These are phyloP conservation scores for Ormyrus nitidulus DNA, from an alignment of 2,888 invertebrate genomes.

Conservation along the genomic window DNA sequence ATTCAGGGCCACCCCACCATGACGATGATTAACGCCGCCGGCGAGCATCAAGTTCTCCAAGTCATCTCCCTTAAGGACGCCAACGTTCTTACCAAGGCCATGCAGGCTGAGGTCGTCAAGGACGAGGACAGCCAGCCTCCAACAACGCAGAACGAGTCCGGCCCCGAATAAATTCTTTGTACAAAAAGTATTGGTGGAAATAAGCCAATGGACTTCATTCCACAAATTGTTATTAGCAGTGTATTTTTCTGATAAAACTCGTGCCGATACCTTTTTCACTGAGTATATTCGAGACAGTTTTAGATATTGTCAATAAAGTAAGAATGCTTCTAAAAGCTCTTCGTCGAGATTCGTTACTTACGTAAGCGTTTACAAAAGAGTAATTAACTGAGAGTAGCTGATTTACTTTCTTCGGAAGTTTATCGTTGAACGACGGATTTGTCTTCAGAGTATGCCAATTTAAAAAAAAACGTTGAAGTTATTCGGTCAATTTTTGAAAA, in stretches of 20 bases:
- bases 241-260: constrained; percentile 30
- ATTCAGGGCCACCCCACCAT: constrained; percentile 88
- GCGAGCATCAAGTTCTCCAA: constrained; percentile 88
- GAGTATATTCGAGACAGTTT: constrained; percentile 42
- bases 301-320: constrained; percentile 24
- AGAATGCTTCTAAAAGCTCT: constrained; percentile 22
- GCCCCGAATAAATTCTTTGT: constrained; percentile 69
- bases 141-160: constrained; percentile 73
- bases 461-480: not conserved
- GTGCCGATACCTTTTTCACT: constrained; percentile 47
- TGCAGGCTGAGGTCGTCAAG: constrained; percentile 78
- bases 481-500: not conserved
- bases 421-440: too few relatives aligned
- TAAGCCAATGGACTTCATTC: constrained; percentile 42
- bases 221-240: constrained; percentile 50
- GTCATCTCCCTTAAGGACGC: constrained; percentile 92
- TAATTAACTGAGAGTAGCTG: too few relatives aligned
- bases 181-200: constrained; percentile 45
- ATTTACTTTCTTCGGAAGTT: too few relatives aligned
- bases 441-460: too few relatives aligned
- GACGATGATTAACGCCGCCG: constrained; percentile 82
- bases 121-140: constrained; percentile 72
- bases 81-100: constrained; percentile 87
- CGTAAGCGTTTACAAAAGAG: constrained; percentile 1
- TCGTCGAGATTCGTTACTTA: not conserved